These are phyloP conservation scores for Zaprionus gabonicus DNA, from an alignment of 1,140 invertebrate species.

Conservation along the genomic window DNA sequence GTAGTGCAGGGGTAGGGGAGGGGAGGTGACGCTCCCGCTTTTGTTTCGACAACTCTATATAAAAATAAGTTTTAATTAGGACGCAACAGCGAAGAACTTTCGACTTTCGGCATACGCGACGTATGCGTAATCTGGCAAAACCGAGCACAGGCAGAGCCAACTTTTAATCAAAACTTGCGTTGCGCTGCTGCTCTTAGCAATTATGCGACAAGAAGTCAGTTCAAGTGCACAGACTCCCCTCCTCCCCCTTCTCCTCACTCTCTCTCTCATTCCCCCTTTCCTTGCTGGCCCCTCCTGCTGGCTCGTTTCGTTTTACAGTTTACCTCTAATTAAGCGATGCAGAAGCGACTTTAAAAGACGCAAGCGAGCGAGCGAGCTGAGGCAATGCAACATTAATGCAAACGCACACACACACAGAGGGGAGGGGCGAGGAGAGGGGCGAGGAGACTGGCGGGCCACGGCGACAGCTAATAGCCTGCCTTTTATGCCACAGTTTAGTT, in stretches of 20 bases:
- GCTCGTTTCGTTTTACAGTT: slow-evolving; percentile 24
- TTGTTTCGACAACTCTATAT: slow-evolving; percentile 53
- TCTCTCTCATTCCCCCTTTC: background rate
- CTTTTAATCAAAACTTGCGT: slow-evolving; percentile 78
- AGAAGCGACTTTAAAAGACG: slow-evolving; percentile 53
- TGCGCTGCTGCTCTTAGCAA: slow-evolving; percentile 48
- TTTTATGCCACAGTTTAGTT: slow-evolving; percentile 76
- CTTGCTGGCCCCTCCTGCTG: background rate
- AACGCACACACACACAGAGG: slow-evolving; percentile 32
- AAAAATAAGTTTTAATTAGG: slow-evolving; percentile 75
- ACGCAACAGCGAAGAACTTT: slow-evolving; percentile 57
- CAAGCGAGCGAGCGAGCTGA: slow-evolving; percentile 13
- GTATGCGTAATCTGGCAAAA: slow-evolving; percentile 63
- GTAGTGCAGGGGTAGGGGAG: background rate
- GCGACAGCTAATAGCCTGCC: slow-evolving; percentile 70
- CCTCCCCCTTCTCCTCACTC: background rate
- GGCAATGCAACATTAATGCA: slow-evolving; percentile 77
- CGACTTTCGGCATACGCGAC: slow-evolving; percentile 35
- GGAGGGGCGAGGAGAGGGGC: background rate
- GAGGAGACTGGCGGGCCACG: background rate
- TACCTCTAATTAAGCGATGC: slow-evolving; percentile 71
- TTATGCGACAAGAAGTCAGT: slow-evolving; percentile 72
- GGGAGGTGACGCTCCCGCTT: background rate
- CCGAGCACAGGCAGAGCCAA: slow-evolving; percentile 31
- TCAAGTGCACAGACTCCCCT: slow-evolving; percentile 37